These are phyloP conservation scores for Drosophila quadrilineata DNA, from an alignment of 1,140 invertebrate genomes.

Conservation along the genomic window DNA sequence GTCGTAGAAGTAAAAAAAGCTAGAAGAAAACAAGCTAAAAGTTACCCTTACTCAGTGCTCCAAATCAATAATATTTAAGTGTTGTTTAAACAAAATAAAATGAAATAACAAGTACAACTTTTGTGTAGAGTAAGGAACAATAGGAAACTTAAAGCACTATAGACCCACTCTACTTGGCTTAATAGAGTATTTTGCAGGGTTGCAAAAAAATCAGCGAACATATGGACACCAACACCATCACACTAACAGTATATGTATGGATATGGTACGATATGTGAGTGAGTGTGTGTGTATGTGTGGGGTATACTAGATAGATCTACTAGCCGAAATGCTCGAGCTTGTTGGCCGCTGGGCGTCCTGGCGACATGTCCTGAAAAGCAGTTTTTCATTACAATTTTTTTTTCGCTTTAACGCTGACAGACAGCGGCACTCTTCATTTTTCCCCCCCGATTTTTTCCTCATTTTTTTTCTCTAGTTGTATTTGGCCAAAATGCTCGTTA, in stretches of 20 bases:
- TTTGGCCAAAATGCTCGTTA: constrained; percentile 53
- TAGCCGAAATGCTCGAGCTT: too few relatives aligned
- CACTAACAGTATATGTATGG: too few relatives aligned
- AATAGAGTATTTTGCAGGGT: constrained; percentile 7
- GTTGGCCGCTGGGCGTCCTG: neutral
- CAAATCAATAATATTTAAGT: too few relatives aligned
- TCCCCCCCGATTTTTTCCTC: neutral
- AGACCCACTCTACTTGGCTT: neutral
- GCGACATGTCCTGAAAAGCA: constrained; percentile 45
- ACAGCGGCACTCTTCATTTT: neutral
- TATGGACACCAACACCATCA: too few relatives aligned
- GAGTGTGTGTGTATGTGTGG: constrained; percentile 8
- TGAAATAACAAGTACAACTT: too few relatives aligned
- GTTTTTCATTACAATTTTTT: constrained; percentile 31
- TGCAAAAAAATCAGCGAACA: constrained; percentile 14
- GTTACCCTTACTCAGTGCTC: neutral
- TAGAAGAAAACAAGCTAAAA: constrained; percentile 15
- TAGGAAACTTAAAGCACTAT: too few relatives aligned
- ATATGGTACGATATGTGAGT: too few relatives aligned
- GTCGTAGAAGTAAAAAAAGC: constrained; percentile 9
- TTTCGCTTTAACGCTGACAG: constrained; percentile 22
- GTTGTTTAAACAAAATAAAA: too few relatives aligned
- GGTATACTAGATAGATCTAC: constrained; percentile 5
- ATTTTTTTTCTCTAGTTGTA: neutral
- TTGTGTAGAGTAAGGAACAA: too few relatives aligned